Evolutionary conservation across 2,797 vertebrate genomes (phyloP).

Genomic region (Eospalax fontanierii): DNA sequence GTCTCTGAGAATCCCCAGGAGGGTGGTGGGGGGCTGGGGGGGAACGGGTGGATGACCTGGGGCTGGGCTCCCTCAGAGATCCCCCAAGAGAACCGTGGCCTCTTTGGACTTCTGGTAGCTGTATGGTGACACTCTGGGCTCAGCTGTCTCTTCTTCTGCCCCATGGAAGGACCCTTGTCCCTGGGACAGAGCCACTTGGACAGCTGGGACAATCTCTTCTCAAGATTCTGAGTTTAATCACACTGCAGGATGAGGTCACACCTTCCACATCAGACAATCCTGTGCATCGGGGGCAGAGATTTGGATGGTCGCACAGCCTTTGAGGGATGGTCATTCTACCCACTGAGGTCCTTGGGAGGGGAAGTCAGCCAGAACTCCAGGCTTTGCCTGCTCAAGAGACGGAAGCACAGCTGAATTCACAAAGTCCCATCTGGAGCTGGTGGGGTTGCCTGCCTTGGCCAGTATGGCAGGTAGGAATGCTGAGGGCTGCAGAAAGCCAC

Average conservation of each 20-base stretch:
- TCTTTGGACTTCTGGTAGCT: background rate
- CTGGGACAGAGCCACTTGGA: background rate
- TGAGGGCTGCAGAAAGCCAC: background rate
- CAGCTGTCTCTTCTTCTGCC: background rate
- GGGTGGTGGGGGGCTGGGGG: background rate
- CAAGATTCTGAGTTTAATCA: background rate
- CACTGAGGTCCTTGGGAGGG: background rate
- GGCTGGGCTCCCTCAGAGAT: rapidly evolving
- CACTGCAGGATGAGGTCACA: background rate
- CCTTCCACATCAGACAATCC: too few relatives aligned
- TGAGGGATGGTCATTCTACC: too few relatives aligned
- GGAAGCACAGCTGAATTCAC: rapidly evolving
- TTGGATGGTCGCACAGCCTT: background rate
- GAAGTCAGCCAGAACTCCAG: rapidly evolving
- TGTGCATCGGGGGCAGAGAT: too few relatives aligned
- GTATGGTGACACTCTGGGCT: rapidly evolving
- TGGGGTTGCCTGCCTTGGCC: rapidly evolving
- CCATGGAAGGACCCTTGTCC: background rate
- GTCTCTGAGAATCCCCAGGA: background rate
- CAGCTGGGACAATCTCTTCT: background rate
- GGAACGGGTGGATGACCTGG: background rate
- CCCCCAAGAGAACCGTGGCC: background rate
- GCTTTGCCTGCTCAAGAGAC: rapidly evolving
- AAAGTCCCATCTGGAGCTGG: background rate
- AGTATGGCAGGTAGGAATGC: background rate